Conservation (phyloP, 2,113 vertebrate species). For the Leptodactylus fuscus region DNA sequence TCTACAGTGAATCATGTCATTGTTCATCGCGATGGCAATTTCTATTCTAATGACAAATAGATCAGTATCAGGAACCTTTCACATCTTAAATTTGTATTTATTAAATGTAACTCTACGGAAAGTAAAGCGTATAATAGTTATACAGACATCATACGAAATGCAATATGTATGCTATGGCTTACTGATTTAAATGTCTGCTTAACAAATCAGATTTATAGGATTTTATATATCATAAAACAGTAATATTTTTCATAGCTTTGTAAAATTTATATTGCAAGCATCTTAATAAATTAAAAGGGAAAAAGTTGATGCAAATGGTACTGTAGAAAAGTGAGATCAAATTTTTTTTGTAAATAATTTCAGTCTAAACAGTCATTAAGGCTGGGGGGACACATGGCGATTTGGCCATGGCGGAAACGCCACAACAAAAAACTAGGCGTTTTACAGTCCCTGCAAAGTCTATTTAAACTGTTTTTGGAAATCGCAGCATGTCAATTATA, state of each 20-base stretch:
- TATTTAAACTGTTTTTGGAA: too few species aligned
- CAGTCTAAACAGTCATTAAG: too few species aligned
- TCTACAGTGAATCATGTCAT: conserved; percentile 32
- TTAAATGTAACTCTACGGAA: conserved; percentile 35
- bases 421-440: too few species aligned
- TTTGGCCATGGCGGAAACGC: too few species aligned
- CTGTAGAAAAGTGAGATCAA: too few species aligned
- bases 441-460: too few species aligned
- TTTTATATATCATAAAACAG: conserved; percentile 4
- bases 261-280: not conserved
- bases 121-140: conserved; percentile 16
- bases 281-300: not conserved
- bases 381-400: too few species aligned
- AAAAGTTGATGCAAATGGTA: too few species aligned
- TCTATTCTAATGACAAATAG: conserved; percentile 42
- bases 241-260: conserved; percentile 18
- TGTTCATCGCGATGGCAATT: conserved; percentile 35
- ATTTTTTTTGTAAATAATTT: too few species aligned
- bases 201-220: conserved; percentile 14
- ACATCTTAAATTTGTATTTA: conserved; percentile 41
- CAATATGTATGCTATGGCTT: conserved; percentile 10
- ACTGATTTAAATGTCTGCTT: conserved; percentile 20
- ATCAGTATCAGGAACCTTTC: conserved; percentile 30
- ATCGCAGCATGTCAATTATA: too few species aligned
- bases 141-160: conserved; percentile 21